Conservation (phyloP, 2,113 vertebrate genomes). For the Calyptommatus sinebrachiatus region DNA sequence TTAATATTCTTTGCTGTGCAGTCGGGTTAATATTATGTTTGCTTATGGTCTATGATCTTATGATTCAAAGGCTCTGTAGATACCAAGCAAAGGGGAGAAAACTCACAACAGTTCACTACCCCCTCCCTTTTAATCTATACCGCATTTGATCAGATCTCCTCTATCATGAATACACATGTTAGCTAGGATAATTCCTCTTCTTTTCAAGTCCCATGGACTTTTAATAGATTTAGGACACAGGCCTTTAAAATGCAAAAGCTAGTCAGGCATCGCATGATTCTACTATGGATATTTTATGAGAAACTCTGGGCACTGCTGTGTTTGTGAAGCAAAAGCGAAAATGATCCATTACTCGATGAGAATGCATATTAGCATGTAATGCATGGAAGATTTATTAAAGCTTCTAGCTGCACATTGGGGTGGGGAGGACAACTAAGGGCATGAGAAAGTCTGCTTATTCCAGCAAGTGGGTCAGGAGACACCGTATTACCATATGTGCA, state of each 20-base stretch:
- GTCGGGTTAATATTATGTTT: not conserved
- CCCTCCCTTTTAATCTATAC: not conserved
- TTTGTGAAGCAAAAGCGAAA: slow-evolving; percentile 62
- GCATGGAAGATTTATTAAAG: slow-evolving; percentile 52
- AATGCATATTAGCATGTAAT: slow-evolving; percentile 54
- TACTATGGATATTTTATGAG: slow-evolving; percentile 71
- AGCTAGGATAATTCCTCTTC: slow-evolving; percentile 45
- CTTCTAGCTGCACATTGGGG: slow-evolving; percentile 46
- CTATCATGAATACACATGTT: slow-evolving; percentile 30
- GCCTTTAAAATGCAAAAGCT: slow-evolving; percentile 68
- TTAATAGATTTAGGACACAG: slow-evolving; percentile 64
- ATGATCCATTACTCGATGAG: slow-evolving; percentile 44
- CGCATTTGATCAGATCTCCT: slow-evolving; percentile 51
- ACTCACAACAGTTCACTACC: slow-evolving; percentile 8
- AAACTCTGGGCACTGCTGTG: slow-evolving; percentile 57
- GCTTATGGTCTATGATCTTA: not conserved
- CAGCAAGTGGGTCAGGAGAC: slow-evolving; percentile 49
- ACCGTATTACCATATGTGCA: not conserved
- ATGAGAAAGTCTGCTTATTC: slow-evolving; percentile 48
- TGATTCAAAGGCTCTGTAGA: slow-evolving; percentile 14
- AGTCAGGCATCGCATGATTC: slow-evolving; percentile 58
- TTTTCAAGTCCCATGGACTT: slow-evolving; percentile 47
- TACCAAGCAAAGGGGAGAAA: not conserved
- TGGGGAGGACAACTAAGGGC: slow-evolving; percentile 31
- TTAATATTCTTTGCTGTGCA: not conserved